Evolutionary conservation across 2,113 vertebrate species (phyloP).

Genomic region (Nycticebus coucang): DNA sequence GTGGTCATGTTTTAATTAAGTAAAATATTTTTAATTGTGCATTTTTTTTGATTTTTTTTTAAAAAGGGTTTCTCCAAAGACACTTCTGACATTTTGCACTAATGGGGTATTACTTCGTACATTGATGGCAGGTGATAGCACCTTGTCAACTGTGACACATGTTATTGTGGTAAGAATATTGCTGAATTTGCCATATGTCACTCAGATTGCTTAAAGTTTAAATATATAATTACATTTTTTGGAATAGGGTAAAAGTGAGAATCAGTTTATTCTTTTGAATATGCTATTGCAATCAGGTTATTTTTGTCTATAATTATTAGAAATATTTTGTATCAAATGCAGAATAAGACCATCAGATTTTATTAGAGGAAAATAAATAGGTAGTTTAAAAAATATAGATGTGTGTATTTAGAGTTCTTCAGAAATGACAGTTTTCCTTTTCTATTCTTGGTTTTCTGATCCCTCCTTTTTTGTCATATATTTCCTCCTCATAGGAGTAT

Average conservation of each 20-base stretch:
- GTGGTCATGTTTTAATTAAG: slow-evolving; percentile 45
- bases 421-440: slow-evolving; percentile 30
- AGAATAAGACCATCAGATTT: background rate
- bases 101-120: slow-evolving; percentile 95
- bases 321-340: slow-evolving; percentile 44
- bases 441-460: background rate
- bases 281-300: background rate
- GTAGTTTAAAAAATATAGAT: slow-evolving; percentile 16
- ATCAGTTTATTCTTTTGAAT: slow-evolving; percentile 12
- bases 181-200: slow-evolving; percentile 1
- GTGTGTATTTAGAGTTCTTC: background rate
- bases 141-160: slow-evolving; percentile 93
- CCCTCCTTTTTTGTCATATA: background rate
- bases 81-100: slow-evolving; percentile 96
- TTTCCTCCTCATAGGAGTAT: background rate
- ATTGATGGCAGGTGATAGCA: slow-evolving; percentile 92
- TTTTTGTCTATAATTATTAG: slow-evolving; percentile 39
- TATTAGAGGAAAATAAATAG: slow-evolving; percentile 17
- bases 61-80: slow-evolving; percentile 95
- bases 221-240: slow-evolving; percentile 38
- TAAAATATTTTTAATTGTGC: slow-evolving; percentile 54
- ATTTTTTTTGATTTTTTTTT: slow-evolving; percentile 70
- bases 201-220: slow-evolving; percentile 7
- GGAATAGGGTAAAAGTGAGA: slow-evolving; percentile 16
- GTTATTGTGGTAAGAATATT: slow-evolving; percentile 94